phyloP scores from a whole-genome alignment of 2,888 invertebrate genomes.

The Athetis lepigone region DNA sequence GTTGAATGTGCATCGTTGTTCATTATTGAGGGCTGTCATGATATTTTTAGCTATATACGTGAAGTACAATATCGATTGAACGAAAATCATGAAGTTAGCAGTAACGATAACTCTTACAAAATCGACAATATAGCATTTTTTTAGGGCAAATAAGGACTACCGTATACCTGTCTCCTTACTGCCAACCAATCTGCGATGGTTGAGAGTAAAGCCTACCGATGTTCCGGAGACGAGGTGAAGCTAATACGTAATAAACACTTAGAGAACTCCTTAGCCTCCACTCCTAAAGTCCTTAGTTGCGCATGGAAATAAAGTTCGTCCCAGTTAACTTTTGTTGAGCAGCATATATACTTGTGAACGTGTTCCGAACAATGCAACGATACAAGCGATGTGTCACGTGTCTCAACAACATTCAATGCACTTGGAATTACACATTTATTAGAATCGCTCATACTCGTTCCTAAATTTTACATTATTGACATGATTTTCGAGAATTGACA shows the following conservation, averaged over 20 bases:
- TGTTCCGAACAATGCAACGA: slow-evolving; percentile 14
- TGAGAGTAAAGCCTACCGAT: slow-evolving; percentile 77
- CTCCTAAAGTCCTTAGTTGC: slow-evolving; percentile 70
- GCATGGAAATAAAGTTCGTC: slow-evolving; percentile 65
- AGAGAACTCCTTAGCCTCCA: slow-evolving; percentile 69
- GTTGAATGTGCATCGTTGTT: slow-evolving; percentile 2
- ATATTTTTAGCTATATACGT: background rate
- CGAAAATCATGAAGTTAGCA: slow-evolving; percentile 14
- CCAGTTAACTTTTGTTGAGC: slow-evolving; percentile 49
- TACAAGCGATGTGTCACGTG: slow-evolving; percentile 25
- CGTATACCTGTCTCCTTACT: slow-evolving; percentile 86
- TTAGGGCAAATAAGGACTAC: slow-evolving; percentile 85
- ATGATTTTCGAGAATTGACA: slow-evolving; percentile 5
- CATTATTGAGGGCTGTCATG: background rate
- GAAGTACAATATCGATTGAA: slow-evolving; percentile 3
- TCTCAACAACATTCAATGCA: slow-evolving; percentile 31
- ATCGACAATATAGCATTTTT: slow-evolving; percentile 77
- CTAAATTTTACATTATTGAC: slow-evolving; percentile 5
- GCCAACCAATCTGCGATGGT: slow-evolving; percentile 83
- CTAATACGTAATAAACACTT: slow-evolving; percentile 71
- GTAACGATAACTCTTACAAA: slow-evolving; percentile 37
- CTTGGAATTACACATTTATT: slow-evolving; percentile 19
- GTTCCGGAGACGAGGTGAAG: slow-evolving; percentile 79
- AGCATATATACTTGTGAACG: slow-evolving; percentile 60
- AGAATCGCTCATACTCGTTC: slow-evolving; percentile 24